Evolutionary conservation across 2,888 invertebrate species (phyloP).

Genomic region (Lasius platythorax): DNA sequence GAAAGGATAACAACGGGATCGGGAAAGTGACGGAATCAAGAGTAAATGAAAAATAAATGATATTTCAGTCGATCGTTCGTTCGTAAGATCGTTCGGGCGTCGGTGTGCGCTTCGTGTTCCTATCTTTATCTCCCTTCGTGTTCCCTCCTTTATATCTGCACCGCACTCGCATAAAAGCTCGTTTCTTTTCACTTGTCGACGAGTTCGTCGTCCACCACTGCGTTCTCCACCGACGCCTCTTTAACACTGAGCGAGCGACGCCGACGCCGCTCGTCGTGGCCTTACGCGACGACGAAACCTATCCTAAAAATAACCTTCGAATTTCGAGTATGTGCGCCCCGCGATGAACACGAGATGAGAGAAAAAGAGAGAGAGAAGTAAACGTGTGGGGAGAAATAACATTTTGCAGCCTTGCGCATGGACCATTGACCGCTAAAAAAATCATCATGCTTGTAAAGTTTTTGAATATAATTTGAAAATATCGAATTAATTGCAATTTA

Average conservation of each 20-base stretch:
- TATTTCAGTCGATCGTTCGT: constrained; percentile 80
- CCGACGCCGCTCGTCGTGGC: constrained; percentile 75
- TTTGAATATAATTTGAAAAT: background rate
- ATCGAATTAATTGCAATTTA: background rate
- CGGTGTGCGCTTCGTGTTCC: constrained; percentile 70
- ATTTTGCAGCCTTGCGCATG: constrained; percentile 58
- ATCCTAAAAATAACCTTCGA: constrained; percentile 81
- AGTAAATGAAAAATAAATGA: constrained; percentile 31
- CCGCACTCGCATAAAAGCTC: constrained; percentile 42
- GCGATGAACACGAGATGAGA: constrained; percentile 57
- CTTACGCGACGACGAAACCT: constrained; percentile 75
- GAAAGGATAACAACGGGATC: background rate
- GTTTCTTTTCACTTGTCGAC: constrained; percentile 68
- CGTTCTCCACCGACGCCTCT: constrained; percentile 83
- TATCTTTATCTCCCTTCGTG: constrained; percentile 40
- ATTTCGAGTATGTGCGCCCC: constrained; percentile 78
- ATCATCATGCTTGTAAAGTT: background rate
- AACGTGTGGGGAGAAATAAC: constrained; percentile 42
- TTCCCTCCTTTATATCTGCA: constrained; percentile 35
- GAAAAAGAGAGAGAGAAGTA: constrained; percentile 44
- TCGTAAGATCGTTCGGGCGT: constrained; percentile 77
- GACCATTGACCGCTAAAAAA: constrained; percentile 45
- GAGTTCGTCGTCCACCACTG: constrained; percentile 77
- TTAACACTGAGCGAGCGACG: constrained; percentile 80
- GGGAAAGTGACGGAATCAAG: constrained; percentile 7